phyloP scores from a whole-genome alignment of 2,113 vertebrate species.

The Amia ocellicauda region DNA sequence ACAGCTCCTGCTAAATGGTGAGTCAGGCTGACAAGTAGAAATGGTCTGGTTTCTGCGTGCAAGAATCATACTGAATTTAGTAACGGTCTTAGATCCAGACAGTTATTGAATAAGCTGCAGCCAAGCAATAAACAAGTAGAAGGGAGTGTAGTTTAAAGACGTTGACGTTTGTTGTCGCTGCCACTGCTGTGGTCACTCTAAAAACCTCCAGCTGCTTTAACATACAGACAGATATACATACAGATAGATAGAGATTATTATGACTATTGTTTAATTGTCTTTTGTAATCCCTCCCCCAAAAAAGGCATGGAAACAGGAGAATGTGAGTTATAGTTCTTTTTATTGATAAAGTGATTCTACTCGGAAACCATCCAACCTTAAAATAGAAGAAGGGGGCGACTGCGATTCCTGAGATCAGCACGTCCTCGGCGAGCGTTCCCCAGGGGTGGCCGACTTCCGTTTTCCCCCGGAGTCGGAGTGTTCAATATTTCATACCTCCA shows the following conservation, averaged over 20 bases:
- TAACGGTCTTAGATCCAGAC: too few species aligned
- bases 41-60: too few species aligned
- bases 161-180: too few species aligned
- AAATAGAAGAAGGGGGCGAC: not conserved
- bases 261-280: not conserved
- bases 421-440: slow-evolving; percentile 11
- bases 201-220: not conserved
- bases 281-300: slow-evolving; percentile 5
- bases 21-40: too few species aligned
- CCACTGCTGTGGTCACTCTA: too few species aligned
- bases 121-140: too few species aligned
- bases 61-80: too few species aligned
- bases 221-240: not conserved
- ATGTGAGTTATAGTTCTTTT: not conserved
- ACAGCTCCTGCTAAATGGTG: too few species aligned
- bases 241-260: too few species aligned
- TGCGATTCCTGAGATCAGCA: slow-evolving; percentile 4
- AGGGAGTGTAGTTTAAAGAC: too few species aligned
- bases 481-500: slow-evolving; percentile 26
- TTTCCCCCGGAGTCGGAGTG: slow-evolving; percentile 5
- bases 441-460: slow-evolving; percentile 28
- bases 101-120: too few species aligned
- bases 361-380: slow-evolving; percentile 13
- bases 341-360: slow-evolving; percentile 10
- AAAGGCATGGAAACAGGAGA: slow-evolving; percentile 21